A percentile compares a stretch with the other conserved stretches of the same genome.
Evolutionary conservation across 2,797 vertebrate species (phyloP).

Genomic region (Anguilla pacifica): DNA sequence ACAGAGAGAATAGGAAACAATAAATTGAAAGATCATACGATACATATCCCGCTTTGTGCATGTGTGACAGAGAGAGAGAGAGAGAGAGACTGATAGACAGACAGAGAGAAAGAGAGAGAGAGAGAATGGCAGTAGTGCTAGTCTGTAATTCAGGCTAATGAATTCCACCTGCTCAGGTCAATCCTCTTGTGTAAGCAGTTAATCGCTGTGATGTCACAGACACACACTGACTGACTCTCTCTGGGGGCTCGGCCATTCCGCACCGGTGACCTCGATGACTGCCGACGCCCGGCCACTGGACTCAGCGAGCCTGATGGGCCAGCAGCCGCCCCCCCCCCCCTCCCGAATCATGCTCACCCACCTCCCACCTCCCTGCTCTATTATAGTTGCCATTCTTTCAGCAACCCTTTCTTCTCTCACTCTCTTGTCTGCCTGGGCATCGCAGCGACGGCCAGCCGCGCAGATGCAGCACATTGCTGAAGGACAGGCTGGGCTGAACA

Average conservation of each 20-base stretch:
- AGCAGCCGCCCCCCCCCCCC: conserved; percentile 8
- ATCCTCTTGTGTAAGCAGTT: conserved; percentile 22
- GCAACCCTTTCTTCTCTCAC: conserved; percentile 12
- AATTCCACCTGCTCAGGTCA: conserved; percentile 22
- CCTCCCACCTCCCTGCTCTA: not conserved
- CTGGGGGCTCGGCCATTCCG: not conserved
- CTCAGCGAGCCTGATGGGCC: not conserved
- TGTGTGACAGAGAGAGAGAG: not conserved
- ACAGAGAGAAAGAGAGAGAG: no score
- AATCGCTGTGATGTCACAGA: conserved; percentile 26
- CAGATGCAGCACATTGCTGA: not conserved
- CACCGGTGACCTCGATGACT: conserved; percentile 47
- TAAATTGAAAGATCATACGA: no score
- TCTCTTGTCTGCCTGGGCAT: not conserved
- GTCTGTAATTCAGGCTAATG: conserved; percentile 19
- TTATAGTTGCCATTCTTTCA: not conserved
- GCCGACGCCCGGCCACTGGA: conserved; percentile 36
- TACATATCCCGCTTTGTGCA: not conserved
- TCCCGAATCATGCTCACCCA: not conserved
- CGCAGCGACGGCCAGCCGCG: no score
- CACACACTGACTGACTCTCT: conserved; percentile 23
- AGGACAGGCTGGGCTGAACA: not conserved
- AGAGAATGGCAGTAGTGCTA: not conserved
- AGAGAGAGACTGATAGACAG: no score
- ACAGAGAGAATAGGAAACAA: no score